Evolutionary conservation across 2,797 vertebrate species (phyloP).

Genomic region (Eulemur coronatus): DNA sequence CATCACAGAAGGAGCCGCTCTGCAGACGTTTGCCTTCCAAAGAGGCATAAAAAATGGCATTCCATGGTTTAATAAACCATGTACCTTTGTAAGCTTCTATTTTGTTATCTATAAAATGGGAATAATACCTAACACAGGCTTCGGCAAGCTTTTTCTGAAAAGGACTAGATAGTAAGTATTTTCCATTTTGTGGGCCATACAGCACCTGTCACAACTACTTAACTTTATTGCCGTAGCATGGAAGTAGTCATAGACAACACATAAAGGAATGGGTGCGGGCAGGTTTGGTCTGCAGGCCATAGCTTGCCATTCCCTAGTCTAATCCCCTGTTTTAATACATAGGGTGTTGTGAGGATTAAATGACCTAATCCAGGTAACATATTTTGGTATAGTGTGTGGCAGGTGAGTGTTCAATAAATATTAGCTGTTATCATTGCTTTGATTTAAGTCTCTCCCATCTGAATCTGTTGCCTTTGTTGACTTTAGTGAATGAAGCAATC

Average conservation of each 20-base stretch:
- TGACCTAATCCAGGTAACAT: neutral
- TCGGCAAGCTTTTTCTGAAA: neutral
- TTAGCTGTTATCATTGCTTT: neutral
- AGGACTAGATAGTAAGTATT: neutral
- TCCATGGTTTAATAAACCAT: neutral
- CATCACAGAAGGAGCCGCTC: neutral
- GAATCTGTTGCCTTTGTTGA: neutral
- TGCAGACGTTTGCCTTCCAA: neutral
- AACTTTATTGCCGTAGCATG: neutral
- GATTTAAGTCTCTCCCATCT: neutral
- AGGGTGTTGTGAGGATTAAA: neutral
- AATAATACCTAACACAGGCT: neutral
- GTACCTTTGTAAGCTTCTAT: neutral
- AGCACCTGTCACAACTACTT: neutral
- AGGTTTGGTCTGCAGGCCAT: neutral
- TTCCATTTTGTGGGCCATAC: neutral
- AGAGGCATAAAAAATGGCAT: neutral
- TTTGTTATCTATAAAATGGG: neutral
- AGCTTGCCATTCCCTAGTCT: neutral
- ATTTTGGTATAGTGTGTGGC: neutral
- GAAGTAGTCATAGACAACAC: neutral
- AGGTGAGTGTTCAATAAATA: neutral
- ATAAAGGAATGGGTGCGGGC: neutral
- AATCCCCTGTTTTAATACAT: neutral
- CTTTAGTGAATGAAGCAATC: neutral